Evolutionary conservation across 2,888 invertebrate genomes (phyloP).

Genomic region (Aporophyla lueneburgensis): DNA sequence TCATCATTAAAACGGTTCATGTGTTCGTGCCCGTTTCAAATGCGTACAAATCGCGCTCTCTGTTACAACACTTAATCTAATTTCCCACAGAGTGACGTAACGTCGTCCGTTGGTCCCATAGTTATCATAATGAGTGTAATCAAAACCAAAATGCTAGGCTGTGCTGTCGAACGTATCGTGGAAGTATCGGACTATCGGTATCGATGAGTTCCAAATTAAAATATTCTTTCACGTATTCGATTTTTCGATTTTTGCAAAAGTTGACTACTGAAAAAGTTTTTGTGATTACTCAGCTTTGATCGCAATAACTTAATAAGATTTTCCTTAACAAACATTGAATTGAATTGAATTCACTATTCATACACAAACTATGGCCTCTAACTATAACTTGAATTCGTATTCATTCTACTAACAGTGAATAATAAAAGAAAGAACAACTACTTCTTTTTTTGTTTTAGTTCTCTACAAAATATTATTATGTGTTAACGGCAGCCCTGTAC

Average conservation of each 20-base stretch:
- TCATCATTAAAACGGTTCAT: conserved; percentile 60
- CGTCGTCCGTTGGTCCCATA: conserved; percentile 62
- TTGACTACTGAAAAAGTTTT: not conserved
- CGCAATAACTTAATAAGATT: not conserved
- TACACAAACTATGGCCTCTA: not conserved
- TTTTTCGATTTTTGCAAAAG: not conserved
- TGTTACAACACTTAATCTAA: conserved; percentile 69
- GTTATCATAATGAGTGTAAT: conserved; percentile 78
- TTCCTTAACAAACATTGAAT: not conserved
- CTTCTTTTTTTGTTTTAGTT: not conserved
- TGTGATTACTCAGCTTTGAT: not conserved
- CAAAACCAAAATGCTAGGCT: conserved; percentile 69
- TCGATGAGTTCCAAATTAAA: conserved; percentile 61
- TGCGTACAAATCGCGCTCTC: conserved; percentile 52
- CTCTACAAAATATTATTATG: conserved; percentile 23
- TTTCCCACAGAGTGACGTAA: conserved; percentile 64
- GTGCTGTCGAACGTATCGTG: conserved; percentile 52
- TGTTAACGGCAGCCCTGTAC: conserved; percentile 50
- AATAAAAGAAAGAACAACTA: not conserved
- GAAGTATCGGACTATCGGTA: conserved; percentile 37
- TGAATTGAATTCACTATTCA: not conserved
- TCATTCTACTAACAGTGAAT: not conserved
- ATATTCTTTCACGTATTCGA: conserved; percentile 32
- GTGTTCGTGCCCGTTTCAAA: conserved; percentile 53
- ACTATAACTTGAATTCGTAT: not conserved